A percentile compares a stretch with the other conserved stretches of the same genome.
These are phyloP conservation scores for Sinocyclocheilus grahami DNA, from an alignment of 2,113 vertebrate species.

Conservation along the genomic window DNA sequence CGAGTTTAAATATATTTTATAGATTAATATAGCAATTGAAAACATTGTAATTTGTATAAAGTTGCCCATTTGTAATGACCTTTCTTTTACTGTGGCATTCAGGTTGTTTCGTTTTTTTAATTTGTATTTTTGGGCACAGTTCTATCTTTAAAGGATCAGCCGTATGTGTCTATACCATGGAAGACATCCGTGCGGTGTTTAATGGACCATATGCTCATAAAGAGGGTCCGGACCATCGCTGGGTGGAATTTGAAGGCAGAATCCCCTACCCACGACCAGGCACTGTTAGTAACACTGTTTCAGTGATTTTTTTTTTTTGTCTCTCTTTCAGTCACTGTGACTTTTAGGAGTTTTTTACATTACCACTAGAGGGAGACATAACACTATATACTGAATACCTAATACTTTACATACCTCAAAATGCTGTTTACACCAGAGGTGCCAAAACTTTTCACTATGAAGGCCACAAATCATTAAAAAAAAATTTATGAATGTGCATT, in stretches of 20 bases:
- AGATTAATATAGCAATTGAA: not conserved
- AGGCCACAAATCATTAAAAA: too few species aligned
- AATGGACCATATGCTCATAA: constrained; percentile 97
- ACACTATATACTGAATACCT: constrained; percentile 5
- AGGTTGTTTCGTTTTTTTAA: not conserved
- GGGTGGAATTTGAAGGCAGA: constrained; percentile 92
- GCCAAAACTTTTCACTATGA: too few species aligned
- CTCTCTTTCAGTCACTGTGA: not conserved
- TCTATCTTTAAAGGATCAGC: constrained; percentile 97
- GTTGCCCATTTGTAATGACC: not conserved
- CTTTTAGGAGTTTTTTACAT: constrained; percentile 23
- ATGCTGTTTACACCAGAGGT: too few species aligned
- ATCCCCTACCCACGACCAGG: constrained; percentile 95
- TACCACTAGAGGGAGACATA: constrained; percentile 69
- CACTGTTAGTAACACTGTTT: constrained; percentile 77
- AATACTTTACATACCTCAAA: not conserved
- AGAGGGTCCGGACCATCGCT: constrained; percentile 92
- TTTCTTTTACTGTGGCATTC: not conserved
- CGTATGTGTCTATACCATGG: constrained; percentile 95
- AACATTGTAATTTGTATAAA: not conserved
- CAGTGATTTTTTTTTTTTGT: not conserved
- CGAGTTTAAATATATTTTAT: not conserved
- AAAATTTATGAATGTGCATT: too few species aligned
- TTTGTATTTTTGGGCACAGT: constrained; percentile 69
- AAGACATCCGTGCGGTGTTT: constrained; percentile 90